Evolutionary conservation across 2,797 vertebrate species (phyloP).

Genomic region (Anguilla anguilla): DNA sequence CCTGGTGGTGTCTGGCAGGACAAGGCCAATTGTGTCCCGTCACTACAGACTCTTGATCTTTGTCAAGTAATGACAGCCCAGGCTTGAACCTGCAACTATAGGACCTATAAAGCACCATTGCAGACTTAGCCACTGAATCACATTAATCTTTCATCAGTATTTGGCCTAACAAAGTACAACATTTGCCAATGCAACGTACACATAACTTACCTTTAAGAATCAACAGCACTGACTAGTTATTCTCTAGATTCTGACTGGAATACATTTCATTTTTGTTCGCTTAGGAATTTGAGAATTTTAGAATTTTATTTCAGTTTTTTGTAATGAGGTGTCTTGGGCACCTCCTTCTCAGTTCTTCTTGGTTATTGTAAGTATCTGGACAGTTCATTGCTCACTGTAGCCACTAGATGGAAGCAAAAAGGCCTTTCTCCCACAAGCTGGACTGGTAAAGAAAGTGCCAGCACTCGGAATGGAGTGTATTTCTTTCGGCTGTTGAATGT

Average conservation of each 20-base stretch:
- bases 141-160: background rate
- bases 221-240: background rate
- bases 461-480: background rate
- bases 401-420: conserved; percentile 31
- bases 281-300: background rate
- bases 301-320: background rate
- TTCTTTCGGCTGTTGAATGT: background rate
- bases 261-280: background rate
- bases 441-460: background rate
- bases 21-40: background rate
- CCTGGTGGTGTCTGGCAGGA: background rate
- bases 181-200: background rate
- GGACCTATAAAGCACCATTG: background rate
- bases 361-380: background rate
- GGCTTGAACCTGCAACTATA: background rate
- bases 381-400: conserved; percentile 17
- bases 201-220: background rate
- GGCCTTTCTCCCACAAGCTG: conserved; percentile 17
- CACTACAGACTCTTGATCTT: background rate
- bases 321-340: background rate
- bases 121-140: background rate
- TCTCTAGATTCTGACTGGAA: background rate
- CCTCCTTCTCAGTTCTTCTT: background rate
- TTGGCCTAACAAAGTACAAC: background rate
- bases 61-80: background rate